Percentiles rank a stretch among this genome's conserved stretches.
Conservation (phyloP, 2,797 vertebrate species). For the Pachyuromys duprasi region DNA sequence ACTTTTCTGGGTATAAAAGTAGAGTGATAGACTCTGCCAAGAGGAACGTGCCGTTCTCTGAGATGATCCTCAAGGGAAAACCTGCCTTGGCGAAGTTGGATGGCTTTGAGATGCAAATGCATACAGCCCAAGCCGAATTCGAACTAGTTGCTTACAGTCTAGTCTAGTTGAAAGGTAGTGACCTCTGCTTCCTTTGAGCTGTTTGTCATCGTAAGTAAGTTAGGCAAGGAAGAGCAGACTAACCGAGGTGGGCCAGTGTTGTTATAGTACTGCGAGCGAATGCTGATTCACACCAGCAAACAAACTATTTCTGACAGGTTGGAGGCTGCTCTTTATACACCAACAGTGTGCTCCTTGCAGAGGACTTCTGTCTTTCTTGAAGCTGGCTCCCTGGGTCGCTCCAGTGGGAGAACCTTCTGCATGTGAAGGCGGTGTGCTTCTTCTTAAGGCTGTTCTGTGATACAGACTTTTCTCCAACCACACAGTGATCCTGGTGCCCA, state of each 20-base stretch:
- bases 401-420: constrained; percentile 16
- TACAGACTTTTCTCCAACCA: not conserved
- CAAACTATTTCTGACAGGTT: constrained; percentile 55
- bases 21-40: not conserved
- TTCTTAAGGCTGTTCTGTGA: not conserved
- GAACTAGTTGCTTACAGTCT: constrained; percentile 32
- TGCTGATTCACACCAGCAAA: constrained; percentile 59
- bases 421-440: not conserved
- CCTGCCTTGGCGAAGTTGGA: not conserved
- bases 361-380: constrained; percentile 4
- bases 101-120: constrained; percentile 1
- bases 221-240: constrained; percentile 19
- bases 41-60: not conserved
- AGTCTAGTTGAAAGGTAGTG: constrained; percentile 38
- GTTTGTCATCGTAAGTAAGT: constrained; percentile 50
- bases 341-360: constrained; percentile 39
- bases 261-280: constrained; percentile 40
- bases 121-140: constrained; percentile 40
- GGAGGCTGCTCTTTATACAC: constrained; percentile 60
- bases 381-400: not conserved
- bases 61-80: constrained; percentile 1
- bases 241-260: constrained; percentile 53
- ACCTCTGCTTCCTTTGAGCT: constrained; percentile 45
- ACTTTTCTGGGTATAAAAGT: not conserved
- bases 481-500: not conserved